Evolutionary conservation across 2,888 invertebrate species (phyloP), one percentile per base, ranked within the genome.

Genomic region (Apotomis betuletana): DNA sequence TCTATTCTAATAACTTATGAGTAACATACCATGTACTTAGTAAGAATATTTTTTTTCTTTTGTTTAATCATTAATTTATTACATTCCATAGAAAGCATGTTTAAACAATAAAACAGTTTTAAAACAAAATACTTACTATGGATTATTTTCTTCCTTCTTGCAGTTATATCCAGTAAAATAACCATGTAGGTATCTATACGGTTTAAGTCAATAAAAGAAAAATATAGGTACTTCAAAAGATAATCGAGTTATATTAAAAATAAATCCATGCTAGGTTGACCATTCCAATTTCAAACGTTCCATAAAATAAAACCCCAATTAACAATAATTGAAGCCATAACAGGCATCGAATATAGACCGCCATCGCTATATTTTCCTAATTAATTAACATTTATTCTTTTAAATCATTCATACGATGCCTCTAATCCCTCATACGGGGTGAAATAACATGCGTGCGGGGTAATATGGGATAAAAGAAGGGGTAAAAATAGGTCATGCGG

Each of bases 401-500:
- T 87, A 87, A 90, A 88, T 86, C 90, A 83, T 84, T 88, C 86
- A 83, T 78, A 81, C 79, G 80, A 76, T 75, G 75, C 79, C 59
- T 72, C 72, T 72, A 72, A 74, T 79, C 78, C 79, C 80, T 78
- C 73, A 62, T 78, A 74, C 75, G 79, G 85, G 82, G 83, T 83
- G 80, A 80, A 84, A 84, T 83, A 83, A 82, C 83, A 85, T 80
- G 83, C 81, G 79, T 77, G 77, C 80, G 81, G 90, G 90, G 89
- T 86, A 85, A 81, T 91, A 85, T 36, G 46, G 46, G 55, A 44
- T 65, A 57, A 57, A 64, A 65, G 49, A 49, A 80, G 81, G 90
- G 91, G 90, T 86, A 84, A 80, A 92, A 92, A 86, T 91, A 89
- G 92, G 92, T 91, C 91, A 91, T 87, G 89, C 87, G 86, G 77